Base-by-base conservation (phyloP, 2,797 vertebrate genomes). In the Echeneis naucrates region DNA sequence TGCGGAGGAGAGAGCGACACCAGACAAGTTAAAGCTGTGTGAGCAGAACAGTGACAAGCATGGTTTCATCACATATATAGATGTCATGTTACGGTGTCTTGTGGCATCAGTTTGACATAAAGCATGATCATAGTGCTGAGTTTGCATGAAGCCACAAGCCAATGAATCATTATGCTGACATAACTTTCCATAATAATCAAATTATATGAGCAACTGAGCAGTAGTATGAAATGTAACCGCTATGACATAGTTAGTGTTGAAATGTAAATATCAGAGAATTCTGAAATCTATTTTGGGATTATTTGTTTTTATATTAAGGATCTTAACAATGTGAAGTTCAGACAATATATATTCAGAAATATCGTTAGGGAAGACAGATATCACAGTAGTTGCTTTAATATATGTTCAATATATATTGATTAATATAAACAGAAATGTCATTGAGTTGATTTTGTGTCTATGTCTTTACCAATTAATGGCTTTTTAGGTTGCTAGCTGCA, bases 401-500 rank as follows among this genome's bases (percentile, higher is more conserved):
- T n/a, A n/a, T n/a, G n/a, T n/a, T n/a, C n/a, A n/a, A n/a, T n/a
- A n/a, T n/a, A n/a, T n/a, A n/a, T n/a, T 6, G 27, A 33, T 35
- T 23, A 12, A 33, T 21, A 32, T 35, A 63, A 67, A 77, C 11
- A 68, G 30, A 53, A 45, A 23, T 33, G 14, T 17, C 6, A 17
- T 5, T 24, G 26, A 58, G 62, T 40, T 23, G 2, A 23, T 23
- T 5, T 26, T 58, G 50, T 52, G 13, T 57, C 55, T 50, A 59
- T 70, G 48, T 84, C 59, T 56, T 38, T 48, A 44, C 13, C 54
- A 60, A 12, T 57, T 53, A 73, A 84, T 79, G 35, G 47, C 83
- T 78, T 82, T 89, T 66, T 33, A 35, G 66, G 64, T 77, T 68
- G 58, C 57, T n/a, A 42, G 65, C 57, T 37, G 44, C 72, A 79